Conservation (phyloP, 2,113 vertebrate genomes). For the Prochilodus magdalenae region DNA sequence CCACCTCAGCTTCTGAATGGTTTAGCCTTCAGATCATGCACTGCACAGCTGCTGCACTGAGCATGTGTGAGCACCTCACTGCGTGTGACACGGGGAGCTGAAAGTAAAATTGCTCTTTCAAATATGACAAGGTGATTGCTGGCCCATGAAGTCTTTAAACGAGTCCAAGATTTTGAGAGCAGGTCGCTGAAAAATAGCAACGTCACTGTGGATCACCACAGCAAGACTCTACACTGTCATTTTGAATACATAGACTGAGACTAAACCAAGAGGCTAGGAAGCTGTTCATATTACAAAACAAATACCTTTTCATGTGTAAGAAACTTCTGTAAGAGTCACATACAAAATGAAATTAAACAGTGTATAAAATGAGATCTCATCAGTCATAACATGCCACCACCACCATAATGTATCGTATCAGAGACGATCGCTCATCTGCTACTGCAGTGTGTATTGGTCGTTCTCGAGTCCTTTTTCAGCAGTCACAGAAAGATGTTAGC, state of each 20-base stretch:
- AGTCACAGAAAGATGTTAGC: too few relatives aligned
- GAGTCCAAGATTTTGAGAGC: neutral
- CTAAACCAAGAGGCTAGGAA: neutral
- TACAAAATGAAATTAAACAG: too few relatives aligned
- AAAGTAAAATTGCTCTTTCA: slow-evolving; percentile 10
- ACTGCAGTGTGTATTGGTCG: too few relatives aligned
- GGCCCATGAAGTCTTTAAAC: neutral
- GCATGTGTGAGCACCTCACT: too few relatives aligned
- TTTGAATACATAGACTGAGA: neutral
- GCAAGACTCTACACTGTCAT: neutral
- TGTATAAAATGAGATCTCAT: too few relatives aligned
- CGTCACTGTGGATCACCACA: neutral
- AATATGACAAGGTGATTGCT: slow-evolving; percentile 23
- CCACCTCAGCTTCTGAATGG: neutral
- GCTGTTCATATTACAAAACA: neutral
- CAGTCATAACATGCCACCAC: too few relatives aligned
- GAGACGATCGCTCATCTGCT: too few relatives aligned
- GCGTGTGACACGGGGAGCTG: neutral
- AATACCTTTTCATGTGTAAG: neutral
- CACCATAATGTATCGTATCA: too few relatives aligned
- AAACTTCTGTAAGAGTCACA: neutral
- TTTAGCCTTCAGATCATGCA: neutral
- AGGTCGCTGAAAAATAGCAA: neutral
- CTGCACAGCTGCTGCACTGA: slow-evolving; percentile 2
- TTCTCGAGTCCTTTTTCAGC: too few relatives aligned